Evolutionary conservation across 2,113 vertebrate genomes (phyloP).

Genomic region (Ailurus styani): DNA sequence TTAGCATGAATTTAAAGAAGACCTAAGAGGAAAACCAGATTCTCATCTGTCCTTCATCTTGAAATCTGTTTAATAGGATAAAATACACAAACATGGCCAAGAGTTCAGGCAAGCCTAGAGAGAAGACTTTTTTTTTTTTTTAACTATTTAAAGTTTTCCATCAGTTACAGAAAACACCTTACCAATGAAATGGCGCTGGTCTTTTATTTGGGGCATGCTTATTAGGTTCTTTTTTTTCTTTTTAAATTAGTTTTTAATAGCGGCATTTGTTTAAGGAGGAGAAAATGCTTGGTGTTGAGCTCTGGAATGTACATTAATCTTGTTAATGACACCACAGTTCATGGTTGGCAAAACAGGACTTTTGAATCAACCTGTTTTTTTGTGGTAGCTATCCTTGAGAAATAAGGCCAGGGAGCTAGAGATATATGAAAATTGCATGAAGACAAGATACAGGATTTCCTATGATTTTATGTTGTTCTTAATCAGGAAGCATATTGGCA

Average conservation of each 20-base stretch:
- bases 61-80: constrained; percentile 71
- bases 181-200: constrained; percentile 61
- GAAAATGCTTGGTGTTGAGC: constrained; percentile 76
- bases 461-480: constrained; percentile 92
- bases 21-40: constrained; percentile 73
- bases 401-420: constrained; percentile 75
- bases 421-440: constrained; percentile 78
- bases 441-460: constrained; percentile 87
- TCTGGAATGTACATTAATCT: constrained; percentile 84
- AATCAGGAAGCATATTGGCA: constrained; percentile 93
- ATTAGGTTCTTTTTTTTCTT: constrained; percentile 52
- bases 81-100: constrained; percentile 67
- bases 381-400: constrained; percentile 72
- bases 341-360: constrained; percentile 83
- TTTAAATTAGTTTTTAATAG: constrained; percentile 83
- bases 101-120: background rate
- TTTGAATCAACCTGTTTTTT: constrained; percentile 77
- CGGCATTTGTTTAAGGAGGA: constrained; percentile 79
- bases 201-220: constrained; percentile 33
- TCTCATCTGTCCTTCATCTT: constrained; percentile 70
- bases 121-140: constrained; percentile 45
- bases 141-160: constrained; percentile 57
- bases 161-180: constrained; percentile 69
- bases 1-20: constrained; percentile 50
- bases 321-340: constrained; percentile 81